Evolutionary conservation across 92 coral and sea anemone genomes (phyloP).

Genomic region (Blastomussa wellsi): DNA sequence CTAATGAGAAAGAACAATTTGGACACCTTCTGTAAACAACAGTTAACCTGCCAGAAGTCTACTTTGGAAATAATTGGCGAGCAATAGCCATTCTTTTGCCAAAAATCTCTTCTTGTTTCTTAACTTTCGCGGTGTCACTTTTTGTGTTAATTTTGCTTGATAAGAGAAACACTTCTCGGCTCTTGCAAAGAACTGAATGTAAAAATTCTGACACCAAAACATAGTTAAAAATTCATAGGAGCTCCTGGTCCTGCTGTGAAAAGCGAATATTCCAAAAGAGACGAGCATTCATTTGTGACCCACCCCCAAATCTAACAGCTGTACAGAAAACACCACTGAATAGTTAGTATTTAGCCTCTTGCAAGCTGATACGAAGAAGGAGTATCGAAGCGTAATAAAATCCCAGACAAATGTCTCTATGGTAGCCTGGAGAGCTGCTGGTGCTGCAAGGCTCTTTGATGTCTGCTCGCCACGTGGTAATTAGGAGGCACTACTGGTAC

Average conservation of each 20-base stretch:
- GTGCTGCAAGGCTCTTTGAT: not conserved
- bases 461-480: slow-evolving; percentile 19
- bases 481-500: slow-evolving; percentile 17
- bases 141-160: not conserved
- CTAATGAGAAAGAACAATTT: not conserved
- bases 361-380: not conserved
- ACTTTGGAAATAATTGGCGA: not conserved
- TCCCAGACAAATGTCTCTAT: not conserved
- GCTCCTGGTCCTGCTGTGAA: slow-evolving; percentile 7
- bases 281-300: slow-evolving; percentile 4
- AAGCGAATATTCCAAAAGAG: slow-evolving; percentile 3
- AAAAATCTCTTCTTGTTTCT: not conserved
- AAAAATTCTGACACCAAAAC: slow-evolving; percentile 13
- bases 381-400: not conserved
- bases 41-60: slow-evolving; percentile 11
- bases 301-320: not conserved
- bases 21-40: slow-evolving; percentile 17
- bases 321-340: not conserved
- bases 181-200: not conserved
- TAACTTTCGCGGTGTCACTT: not conserved
- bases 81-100: too few relatives aligned
- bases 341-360: not conserved
- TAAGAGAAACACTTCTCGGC: not conserved
- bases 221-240: not conserved
- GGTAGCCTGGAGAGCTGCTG: not conserved